Conservation (phyloP, 1,140 invertebrate species). For the Papilio glaucus region DNA sequence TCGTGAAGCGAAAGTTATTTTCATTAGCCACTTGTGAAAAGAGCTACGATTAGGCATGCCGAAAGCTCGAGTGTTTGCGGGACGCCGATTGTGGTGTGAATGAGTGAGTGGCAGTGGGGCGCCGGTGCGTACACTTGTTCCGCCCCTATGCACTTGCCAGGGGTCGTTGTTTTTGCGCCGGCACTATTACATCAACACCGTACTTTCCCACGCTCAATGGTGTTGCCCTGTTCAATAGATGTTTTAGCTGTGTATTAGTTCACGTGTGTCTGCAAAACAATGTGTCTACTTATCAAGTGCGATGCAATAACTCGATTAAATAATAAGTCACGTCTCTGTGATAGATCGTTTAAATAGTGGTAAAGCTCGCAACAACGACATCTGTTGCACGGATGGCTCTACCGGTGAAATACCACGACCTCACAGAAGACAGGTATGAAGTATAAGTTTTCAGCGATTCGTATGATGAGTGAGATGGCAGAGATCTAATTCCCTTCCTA, state of each 20-base stretch:
- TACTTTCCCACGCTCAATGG: constrained; percentile 57
- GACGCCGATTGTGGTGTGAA: constrained; percentile 40
- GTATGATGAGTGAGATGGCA: too few species aligned
- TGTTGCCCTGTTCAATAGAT: constrained; percentile 18
- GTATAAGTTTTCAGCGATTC: too few species aligned
- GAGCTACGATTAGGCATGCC: constrained; percentile 39
- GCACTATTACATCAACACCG: constrained; percentile 59
- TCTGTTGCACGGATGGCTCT: too few species aligned
- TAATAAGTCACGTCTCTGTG: background rate
- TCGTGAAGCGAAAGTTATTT: constrained; percentile 10
- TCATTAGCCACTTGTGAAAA: constrained; percentile 38
- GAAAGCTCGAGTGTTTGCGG: constrained; percentile 38
- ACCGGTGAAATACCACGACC: too few species aligned
- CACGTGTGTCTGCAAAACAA: constrained; percentile 10
- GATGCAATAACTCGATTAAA: background rate
- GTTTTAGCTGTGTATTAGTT: constrained; percentile 23
- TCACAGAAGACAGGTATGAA: too few species aligned
- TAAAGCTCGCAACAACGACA: too few species aligned
- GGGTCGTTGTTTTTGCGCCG: constrained; percentile 74
- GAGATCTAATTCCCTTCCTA: too few species aligned
- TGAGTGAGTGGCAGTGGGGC: constrained; percentile 39
- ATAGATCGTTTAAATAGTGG: background rate
- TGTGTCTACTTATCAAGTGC: background rate
- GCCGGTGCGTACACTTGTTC: constrained; percentile 64
- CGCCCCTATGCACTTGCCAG: constrained; percentile 77